Percentiles rank a stretch among this genome's conserved stretches.
These are phyloP conservation scores for Epinotia brunnichana DNA, from an alignment of 2,888 invertebrate genomes.

Conservation along the genomic window DNA sequence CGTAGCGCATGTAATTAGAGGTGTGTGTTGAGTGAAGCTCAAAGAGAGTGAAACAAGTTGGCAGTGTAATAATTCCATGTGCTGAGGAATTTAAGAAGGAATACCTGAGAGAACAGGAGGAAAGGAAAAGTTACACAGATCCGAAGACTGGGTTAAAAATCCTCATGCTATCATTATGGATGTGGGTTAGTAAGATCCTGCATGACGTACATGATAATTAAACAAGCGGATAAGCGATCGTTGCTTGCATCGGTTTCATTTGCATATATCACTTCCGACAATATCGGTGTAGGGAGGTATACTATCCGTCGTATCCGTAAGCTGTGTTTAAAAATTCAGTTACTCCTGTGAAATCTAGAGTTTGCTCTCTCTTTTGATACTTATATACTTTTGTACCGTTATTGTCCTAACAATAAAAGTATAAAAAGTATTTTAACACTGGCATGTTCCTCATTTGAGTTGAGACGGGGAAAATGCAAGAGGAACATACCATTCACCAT, in stretches of 20 bases:
- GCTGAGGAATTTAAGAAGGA: background rate
- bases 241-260: too few relatives aligned
- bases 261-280: too few relatives aligned
- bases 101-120: background rate
- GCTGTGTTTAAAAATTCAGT: too few relatives aligned
- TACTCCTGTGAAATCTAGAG: too few relatives aligned
- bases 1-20: conserved; percentile 11
- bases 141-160: background rate
- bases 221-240: too few relatives aligned
- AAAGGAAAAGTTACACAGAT: background rate
- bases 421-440: too few relatives aligned
- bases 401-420: too few relatives aligned
- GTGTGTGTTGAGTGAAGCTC: conserved; percentile 15
- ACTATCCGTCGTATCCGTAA: too few relatives aligned
- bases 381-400: too few relatives aligned
- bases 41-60: background rate
- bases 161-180: background rate
- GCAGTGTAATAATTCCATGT: background rate
- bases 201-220: background rate
- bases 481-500: background rate
- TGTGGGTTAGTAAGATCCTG: background rate
- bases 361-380: too few relatives aligned
- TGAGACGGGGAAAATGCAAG: background rate
- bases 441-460: too few relatives aligned
- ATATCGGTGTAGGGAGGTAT: too few relatives aligned